A percentile compares a stretch with the other conserved stretches of the same genome.
These are phyloP conservation scores for Zaprionus ghesquierei DNA, from an alignment of 1,140 invertebrate genomes.

Conservation along the genomic window DNA sequence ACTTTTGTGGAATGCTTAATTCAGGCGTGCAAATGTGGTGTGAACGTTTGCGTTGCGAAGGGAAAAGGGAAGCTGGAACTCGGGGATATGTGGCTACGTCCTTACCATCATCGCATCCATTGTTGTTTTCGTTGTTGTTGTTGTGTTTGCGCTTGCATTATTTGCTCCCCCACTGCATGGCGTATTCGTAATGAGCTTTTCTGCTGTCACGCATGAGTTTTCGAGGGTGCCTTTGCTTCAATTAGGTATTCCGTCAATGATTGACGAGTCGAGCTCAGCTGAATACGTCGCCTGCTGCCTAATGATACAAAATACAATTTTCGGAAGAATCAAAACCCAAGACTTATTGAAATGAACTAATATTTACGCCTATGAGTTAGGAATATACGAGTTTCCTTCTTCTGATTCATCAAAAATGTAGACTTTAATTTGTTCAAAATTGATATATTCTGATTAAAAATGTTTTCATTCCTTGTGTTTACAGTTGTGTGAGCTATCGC, in stretches of 20 bases:
- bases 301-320: neutral
- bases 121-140: conserved; percentile 8
- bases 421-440: neutral
- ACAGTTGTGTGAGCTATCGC: neutral
- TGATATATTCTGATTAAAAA: neutral
- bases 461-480: conserved; percentile 3
- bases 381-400: neutral
- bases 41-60: conserved; percentile 53
- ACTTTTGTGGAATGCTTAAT: conserved; percentile 78
- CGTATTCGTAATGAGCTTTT: conserved; percentile 76
- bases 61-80: neutral
- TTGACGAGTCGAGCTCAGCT: conserved; percentile 47
- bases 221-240: conserved; percentile 52
- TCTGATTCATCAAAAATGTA: neutral
- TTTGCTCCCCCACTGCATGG: conserved; percentile 60
- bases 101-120: neutral
- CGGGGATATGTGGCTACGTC: neutral
- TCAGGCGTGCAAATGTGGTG: conserved; percentile 72
- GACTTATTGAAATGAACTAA: neutral
- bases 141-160: conserved; percentile 56
- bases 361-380: too few relatives aligned
- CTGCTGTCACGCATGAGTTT: conserved; percentile 34
- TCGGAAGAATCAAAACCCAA: neutral
- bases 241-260: conserved; percentile 71
- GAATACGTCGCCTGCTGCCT: conserved; percentile 17